These are phyloP conservation scores for Falco punctatus DNA, from an alignment of 2,113 vertebrate species.

Conservation along the genomic window DNA sequence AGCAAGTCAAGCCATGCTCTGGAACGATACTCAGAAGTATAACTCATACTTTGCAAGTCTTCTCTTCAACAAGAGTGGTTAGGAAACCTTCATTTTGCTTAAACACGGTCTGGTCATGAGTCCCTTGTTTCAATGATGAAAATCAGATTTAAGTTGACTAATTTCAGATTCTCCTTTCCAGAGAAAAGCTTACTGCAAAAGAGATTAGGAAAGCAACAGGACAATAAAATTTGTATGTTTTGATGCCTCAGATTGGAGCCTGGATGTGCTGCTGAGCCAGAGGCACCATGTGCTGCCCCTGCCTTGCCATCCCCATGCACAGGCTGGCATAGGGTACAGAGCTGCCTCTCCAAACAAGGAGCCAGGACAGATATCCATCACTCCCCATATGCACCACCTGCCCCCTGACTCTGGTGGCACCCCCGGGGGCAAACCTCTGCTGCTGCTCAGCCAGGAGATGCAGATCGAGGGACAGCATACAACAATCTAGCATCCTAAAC, in stretches of 20 bases:
- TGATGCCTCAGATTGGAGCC: background rate
- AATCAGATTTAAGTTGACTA: background rate
- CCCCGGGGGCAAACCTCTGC: background rate
- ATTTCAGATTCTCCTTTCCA: background rate
- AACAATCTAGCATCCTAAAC: background rate
- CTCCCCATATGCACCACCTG: too few species aligned
- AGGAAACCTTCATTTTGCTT: background rate
- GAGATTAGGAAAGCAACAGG: background rate
- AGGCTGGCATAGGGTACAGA: too few species aligned
- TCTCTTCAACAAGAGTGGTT: background rate
- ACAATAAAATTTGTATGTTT: background rate
- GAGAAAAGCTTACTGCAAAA: background rate
- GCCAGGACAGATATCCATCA: accelerated
- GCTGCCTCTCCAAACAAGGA: too few species aligned
- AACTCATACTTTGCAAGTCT: background rate
- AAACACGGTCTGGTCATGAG: background rate
- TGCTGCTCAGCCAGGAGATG: background rate
- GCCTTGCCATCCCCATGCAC: background rate
- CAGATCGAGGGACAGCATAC: background rate
- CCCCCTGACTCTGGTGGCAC: background rate
- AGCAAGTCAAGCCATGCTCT: background rate
- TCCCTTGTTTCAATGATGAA: background rate
- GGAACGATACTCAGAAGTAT: background rate
- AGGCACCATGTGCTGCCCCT: too few species aligned
- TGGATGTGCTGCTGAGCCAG: too few species aligned